Evolutionary conservation across 2,888 invertebrate genomes (phyloP), one percentile per base, ranked within the genome.

Genomic region (Altica lythri): DNA sequence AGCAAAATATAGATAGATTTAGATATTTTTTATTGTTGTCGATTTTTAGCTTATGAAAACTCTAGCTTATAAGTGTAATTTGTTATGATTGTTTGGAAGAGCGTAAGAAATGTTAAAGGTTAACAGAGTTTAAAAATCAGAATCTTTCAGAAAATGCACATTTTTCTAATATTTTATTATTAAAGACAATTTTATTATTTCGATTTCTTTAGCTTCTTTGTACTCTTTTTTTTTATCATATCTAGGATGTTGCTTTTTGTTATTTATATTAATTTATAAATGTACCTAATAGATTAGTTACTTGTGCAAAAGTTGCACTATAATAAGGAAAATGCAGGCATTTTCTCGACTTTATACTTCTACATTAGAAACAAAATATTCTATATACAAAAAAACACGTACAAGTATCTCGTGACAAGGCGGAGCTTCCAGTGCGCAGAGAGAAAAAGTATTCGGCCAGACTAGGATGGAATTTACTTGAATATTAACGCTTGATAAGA

Each of bases 11-110:
- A 45, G 34, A 17, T 48, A 59, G 62, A 56, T 61, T n/a, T 59
- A 65, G 66, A 68, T 68, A 67, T 68, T 68, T 68, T 68, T 67
- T 66, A 68, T 68, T 68, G 67, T 68, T 68, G 66, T 68, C 68
- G 66, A 67, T 68, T 66, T 64, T 67, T 66, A 68, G 67, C 67
- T 68, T 64, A 57, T 57, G 58, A 60, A 56, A 46, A 58, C 56
- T 58, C 56, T 65, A 65, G 65, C 62, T 65, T 59, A 59, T 63
- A 63, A 62, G 64, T 64, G 64, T 59, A 60, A 60, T 63, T 64
- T 69, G 68, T 69, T 69, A 68, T 65, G 68, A 68, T 69, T 66
- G 66, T 64, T 64, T 64, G 57, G 55, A 55, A 61, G 64, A 59
- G 62, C 55, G 64, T 59, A 62, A 57, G 56, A 62, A 59, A 57